Percentiles rank a stretch among this genome's conserved stretches.
Evolutionary conservation across 2,113 vertebrate genomes (phyloP).

Genomic region (Odontophorus gujanensis): DNA sequence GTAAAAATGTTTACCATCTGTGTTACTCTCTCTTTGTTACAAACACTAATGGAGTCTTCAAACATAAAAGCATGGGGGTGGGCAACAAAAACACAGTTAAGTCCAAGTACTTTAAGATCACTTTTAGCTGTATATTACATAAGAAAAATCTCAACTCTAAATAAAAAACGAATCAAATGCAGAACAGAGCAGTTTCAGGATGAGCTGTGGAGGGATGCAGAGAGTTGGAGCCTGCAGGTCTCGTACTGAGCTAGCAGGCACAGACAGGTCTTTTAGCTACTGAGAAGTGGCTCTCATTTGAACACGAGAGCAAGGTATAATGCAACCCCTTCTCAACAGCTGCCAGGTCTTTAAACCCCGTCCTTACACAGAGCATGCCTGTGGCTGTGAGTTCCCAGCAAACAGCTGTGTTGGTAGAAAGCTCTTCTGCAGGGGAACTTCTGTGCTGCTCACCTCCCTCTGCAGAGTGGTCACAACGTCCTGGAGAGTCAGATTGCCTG

Average conservation of each 20-base stretch:
- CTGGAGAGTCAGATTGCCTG: not conserved
- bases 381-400: not conserved
- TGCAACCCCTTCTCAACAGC: not conserved
- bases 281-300: not conserved
- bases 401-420: not conserved
- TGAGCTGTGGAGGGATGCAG: not conserved
- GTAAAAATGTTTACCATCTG: constrained; percentile 76
- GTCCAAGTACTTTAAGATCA: constrained; percentile 36
- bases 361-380: not conserved
- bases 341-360: not conserved
- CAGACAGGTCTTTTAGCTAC: not conserved
- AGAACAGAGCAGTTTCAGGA: not conserved
- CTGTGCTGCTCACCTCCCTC: not conserved
- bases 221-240: not conserved
- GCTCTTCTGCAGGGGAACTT: constrained; percentile 21
- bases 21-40: constrained; percentile 63
- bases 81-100: constrained; percentile 2
- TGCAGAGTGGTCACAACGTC: not conserved
- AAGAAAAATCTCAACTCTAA: constrained; percentile 27
- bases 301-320: fast-evolving
- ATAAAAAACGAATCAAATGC: not conserved
- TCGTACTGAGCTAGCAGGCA: not conserved
- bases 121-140: not conserved
- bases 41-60: constrained; percentile 64
- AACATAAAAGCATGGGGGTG: constrained; percentile 44